Conservation (phyloP, 1,140 invertebrate genomes). For the Drosophila orena region DNA sequence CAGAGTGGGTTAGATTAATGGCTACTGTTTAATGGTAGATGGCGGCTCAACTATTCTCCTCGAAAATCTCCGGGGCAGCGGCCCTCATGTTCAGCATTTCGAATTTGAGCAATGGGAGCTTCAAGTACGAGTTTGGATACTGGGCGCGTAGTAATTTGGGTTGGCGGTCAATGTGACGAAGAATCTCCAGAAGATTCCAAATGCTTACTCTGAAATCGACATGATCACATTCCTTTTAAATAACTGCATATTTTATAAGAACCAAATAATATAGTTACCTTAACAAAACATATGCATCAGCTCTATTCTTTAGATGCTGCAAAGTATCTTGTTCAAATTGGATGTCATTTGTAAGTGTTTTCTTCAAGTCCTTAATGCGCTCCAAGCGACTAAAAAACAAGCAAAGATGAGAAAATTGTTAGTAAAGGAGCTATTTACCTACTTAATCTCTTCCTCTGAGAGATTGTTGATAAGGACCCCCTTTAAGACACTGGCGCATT, state of each 20-base stretch:
- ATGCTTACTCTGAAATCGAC: constrained; percentile 45
- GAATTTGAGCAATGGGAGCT: constrained; percentile 76
- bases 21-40: not conserved
- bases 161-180: constrained; percentile 70
- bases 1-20: constrained; percentile 1
- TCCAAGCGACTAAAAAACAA: constrained; percentile 50
- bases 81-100: constrained; percentile 80
- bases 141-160: constrained; percentile 52
- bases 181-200: constrained; percentile 74
- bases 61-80: constrained; percentile 66
- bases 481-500: constrained; percentile 67
- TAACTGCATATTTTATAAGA: not conserved
- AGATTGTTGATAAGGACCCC: constrained; percentile 73
- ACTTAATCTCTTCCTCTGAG: constrained; percentile 77
- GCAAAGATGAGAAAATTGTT: fast-evolving
- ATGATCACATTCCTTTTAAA: not conserved
- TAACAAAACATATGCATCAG: constrained; percentile 66
- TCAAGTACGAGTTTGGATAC: constrained; percentile 77
- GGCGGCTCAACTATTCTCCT: constrained; percentile 72
- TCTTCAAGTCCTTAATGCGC: constrained; percentile 62
- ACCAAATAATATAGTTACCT: constrained; percentile 27
- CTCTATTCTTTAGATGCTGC: constrained; percentile 69
- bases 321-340: constrained; percentile 39
- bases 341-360: constrained; percentile 31
- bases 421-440: not conserved